Conservation (phyloP, 2,797 vertebrate genomes). For the Chaetophractus vellerosus region DNA sequence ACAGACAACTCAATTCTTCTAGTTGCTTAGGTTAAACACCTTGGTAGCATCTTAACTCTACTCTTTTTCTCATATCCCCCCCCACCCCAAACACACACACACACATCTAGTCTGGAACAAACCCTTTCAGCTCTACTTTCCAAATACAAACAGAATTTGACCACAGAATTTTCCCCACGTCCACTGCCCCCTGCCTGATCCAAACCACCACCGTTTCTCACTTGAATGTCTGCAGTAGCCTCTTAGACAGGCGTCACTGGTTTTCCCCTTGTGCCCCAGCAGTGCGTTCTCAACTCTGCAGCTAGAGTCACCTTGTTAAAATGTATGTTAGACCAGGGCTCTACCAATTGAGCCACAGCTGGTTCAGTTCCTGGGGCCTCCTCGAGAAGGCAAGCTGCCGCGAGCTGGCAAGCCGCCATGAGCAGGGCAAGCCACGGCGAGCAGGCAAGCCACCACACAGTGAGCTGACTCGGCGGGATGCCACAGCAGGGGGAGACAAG, state of each 20-base stretch:
- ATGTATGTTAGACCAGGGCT: background rate
- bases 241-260: background rate
- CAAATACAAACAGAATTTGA: constrained; percentile 10
- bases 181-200: background rate
- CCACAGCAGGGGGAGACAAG: too few relatives aligned
- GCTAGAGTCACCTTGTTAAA: background rate
- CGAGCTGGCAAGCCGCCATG: too few relatives aligned
- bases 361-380: too few relatives aligned
- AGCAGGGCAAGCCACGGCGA: too few relatives aligned
- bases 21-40: background rate
- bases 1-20: background rate
- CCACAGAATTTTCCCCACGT: background rate
- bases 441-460: too few relatives aligned
- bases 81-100: background rate
- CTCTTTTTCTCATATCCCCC: background rate
- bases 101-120: background rate
- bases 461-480: too few relatives aligned
- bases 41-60: background rate
- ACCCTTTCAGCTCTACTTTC: background rate
- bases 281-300: background rate
- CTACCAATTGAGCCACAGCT: too few relatives aligned
- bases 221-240: background rate
- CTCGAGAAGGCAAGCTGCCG: too few relatives aligned
- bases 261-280: background rate
- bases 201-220: background rate